Evolutionary conservation across 2,888 invertebrate genomes (phyloP).

Genomic region (Phymatocera aterrima): DNA sequence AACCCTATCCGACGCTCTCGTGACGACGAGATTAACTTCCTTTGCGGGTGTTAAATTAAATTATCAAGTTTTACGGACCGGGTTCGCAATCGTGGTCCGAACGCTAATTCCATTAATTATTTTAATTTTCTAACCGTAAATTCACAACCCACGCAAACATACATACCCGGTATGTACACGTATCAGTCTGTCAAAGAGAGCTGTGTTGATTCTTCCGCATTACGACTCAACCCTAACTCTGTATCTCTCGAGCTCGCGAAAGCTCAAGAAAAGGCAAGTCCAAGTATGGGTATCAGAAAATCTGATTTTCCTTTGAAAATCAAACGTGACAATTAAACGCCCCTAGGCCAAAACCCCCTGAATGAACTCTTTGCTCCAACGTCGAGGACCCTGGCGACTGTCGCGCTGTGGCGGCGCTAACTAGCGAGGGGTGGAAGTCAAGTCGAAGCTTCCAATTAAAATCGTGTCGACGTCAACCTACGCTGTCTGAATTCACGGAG

Average conservation of each 20-base stretch:
- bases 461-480: constrained; percentile 40
- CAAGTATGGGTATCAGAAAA: neutral
- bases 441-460: constrained; percentile 45
- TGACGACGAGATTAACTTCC: constrained; percentile 61
- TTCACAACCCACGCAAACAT: too few relatives aligned
- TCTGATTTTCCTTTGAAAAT: constrained; percentile 34
- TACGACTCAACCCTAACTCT: neutral
- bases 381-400: constrained; percentile 27
- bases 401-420: constrained; percentile 11
- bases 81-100: constrained; percentile 49
- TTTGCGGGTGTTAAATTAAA: constrained; percentile 61
- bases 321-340: constrained; percentile 38
- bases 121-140: constrained; percentile 57
- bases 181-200: neutral
- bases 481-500: constrained; percentile 34
- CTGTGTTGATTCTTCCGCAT: constrained; percentile 7
- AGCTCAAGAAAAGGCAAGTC: neutral
- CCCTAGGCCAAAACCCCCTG: neutral
- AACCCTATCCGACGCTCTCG: constrained; percentile 54
- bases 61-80: constrained; percentile 60
- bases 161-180: constrained; percentile 28
- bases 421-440: constrained; percentile 40
- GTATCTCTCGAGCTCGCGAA: neutral
- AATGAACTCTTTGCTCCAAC: constrained; percentile 7
- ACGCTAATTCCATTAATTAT: constrained; percentile 60